Percentiles rank a stretch among this genome's conserved stretches.
These are phyloP conservation scores for Lithophane ornitopus DNA, from an alignment of 2,888 invertebrate genomes.

Conservation along the genomic window DNA sequence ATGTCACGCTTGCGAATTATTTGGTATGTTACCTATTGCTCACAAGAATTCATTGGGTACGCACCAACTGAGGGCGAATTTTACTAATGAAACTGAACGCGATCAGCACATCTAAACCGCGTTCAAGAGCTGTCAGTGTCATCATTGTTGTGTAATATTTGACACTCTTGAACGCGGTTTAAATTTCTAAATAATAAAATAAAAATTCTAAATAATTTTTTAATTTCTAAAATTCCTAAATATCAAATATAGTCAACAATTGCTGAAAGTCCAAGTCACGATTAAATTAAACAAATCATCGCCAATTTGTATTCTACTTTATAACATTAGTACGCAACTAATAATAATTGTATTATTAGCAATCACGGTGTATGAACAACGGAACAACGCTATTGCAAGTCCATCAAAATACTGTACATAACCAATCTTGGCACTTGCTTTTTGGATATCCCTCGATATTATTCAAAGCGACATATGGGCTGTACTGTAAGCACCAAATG, in stretches of 20 bases:
- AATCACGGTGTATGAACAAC: conserved; percentile 79
- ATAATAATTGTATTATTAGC: conserved; percentile 87
- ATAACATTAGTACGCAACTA: conserved; percentile 64
- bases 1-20: conserved; percentile 9
- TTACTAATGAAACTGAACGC: too few relatives aligned
- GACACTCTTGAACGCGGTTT: too few relatives aligned
- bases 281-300: conserved; percentile 43
- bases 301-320: conserved; percentile 57
- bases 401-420: conserved; percentile 75
- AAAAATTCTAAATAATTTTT: too few relatives aligned
- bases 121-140: too few relatives aligned
- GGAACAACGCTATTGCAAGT: conserved; percentile 77
- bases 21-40: background rate
- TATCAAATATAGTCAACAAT: conserved; percentile 13
- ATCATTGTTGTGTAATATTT: too few relatives aligned
- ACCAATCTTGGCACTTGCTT: conserved; percentile 84
- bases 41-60: background rate
- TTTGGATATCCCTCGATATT: conserved; percentile 75
- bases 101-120: too few relatives aligned
- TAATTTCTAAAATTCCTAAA: too few relatives aligned
- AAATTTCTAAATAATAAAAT: too few relatives aligned
- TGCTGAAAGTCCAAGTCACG: conserved; percentile 9
- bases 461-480: conserved; percentile 73
- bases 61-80: background rate
- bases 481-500: conserved; percentile 62